Percentiles rank a stretch among this genome's conserved stretches.
Evolutionary conservation across 1,140 invertebrate species (phyloP).

Genomic region (Odontomachus brunneus): DNA sequence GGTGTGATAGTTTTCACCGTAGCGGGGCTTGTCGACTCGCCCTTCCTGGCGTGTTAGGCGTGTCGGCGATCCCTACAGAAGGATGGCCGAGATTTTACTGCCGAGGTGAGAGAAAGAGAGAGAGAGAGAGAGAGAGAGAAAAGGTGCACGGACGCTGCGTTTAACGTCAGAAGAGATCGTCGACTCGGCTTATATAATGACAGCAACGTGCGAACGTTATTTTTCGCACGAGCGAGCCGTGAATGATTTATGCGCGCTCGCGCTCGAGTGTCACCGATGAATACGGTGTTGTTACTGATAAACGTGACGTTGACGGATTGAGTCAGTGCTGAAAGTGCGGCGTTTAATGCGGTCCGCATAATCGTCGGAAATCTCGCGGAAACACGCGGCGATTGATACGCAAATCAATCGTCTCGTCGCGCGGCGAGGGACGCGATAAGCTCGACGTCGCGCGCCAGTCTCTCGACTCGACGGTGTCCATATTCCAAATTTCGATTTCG

Average conservation of each 20-base stretch:
- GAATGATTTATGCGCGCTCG: not conserved
- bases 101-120: not conserved
- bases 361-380: not conserved
- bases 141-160: not conserved
- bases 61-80: not conserved
- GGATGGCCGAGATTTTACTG: not conserved
- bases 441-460: too few species aligned
- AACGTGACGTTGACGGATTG: not conserved
- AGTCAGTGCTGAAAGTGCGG: not conserved
- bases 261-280: not conserved
- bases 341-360: not conserved
- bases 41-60: not conserved
- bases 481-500: not conserved
- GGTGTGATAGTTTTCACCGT: not conserved
- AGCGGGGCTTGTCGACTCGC: not conserved
- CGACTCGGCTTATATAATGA: not conserved
- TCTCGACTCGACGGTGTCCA: not conserved
- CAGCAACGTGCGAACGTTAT: conserved; percentile 2
- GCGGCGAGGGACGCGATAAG: not conserved
- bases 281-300: not conserved
- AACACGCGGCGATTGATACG: not conserved
- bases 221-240: not conserved
- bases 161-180: not conserved
- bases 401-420: not conserved
- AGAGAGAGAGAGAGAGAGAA: too few species aligned